A percentile compares a stretch with the other conserved stretches of the same genome.
These are phyloP conservation scores for Tinamus guttatus DNA, from an alignment of 2,113 vertebrate species.

Conservation along the genomic window DNA sequence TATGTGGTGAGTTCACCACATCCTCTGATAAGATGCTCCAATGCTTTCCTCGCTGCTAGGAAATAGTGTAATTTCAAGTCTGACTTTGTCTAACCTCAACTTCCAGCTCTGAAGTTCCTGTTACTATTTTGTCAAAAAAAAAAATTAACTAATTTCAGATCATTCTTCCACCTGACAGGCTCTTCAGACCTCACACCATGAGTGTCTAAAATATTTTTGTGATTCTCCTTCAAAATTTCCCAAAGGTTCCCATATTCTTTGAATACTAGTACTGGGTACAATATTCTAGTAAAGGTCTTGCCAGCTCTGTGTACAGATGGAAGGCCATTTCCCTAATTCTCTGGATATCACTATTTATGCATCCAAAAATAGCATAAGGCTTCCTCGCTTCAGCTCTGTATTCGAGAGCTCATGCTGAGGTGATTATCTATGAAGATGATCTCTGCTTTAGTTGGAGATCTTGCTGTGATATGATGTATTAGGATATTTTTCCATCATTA, in stretches of 20 bases:
- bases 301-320: not conserved
- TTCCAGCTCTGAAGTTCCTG: not conserved
- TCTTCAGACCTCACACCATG: not conserved
- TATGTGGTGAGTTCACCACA: rapidly evolving
- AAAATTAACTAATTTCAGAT: not conserved
- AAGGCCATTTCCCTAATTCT: not conserved
- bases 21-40: not conserved
- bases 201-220: not conserved
- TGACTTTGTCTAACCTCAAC: not conserved
- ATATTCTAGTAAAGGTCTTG: not conserved
- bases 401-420: not conserved
- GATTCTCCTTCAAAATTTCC: not conserved
- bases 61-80: not conserved
- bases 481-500: not conserved
- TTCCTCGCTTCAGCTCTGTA: not conserved
- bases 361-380: not conserved
- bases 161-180: not conserved
- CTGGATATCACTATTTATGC: not conserved
- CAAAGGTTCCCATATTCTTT: not conserved
- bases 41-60: not conserved
- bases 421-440: conserved; percentile 3
- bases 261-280: not conserved
- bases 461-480: not conserved
- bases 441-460: not conserved
- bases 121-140: not conserved